Percentiles rank a stretch among this genome's conserved stretches.
These are phyloP conservation scores for Amphipoea lucens DNA, from an alignment of 2,888 invertebrate genomes.

Conservation along the genomic window DNA sequence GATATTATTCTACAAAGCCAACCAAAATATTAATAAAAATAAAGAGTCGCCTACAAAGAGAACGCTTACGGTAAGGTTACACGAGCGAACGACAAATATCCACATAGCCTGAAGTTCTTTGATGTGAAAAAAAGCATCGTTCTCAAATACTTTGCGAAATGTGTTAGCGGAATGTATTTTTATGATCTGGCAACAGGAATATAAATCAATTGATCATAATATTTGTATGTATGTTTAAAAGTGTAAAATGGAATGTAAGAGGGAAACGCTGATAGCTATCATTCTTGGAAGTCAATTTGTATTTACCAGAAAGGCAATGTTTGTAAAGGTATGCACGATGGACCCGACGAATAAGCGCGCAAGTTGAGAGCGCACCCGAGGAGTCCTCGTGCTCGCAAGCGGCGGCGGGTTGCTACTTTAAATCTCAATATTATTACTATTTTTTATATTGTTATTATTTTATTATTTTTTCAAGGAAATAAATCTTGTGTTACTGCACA, in stretches of 20 bases:
- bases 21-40: conserved; percentile 28
- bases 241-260: background rate
- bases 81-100: background rate
- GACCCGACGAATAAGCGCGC: background rate
- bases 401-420: background rate
- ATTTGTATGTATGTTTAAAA: background rate
- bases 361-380: background rate
- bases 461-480: background rate
- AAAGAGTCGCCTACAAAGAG: conserved; percentile 12
- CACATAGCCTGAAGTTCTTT: background rate
- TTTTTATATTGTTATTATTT: too few species aligned
- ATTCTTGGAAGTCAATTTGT: background rate
- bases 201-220: background rate
- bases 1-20: conserved; percentile 13
- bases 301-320: background rate
- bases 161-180: conserved; percentile 10
- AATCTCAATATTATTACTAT: background rate
- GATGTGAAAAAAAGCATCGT: conserved; percentile 12
- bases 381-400: background rate
- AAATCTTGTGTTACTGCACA: background rate
- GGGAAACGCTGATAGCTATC: background rate
- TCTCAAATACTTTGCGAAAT: conserved; percentile 3
- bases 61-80: background rate
- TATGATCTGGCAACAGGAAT: background rate
- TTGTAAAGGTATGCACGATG: background rate